phyloP scores from a whole-genome alignment of 2,888 invertebrate species.

The Lepidonotus clava region DNA sequence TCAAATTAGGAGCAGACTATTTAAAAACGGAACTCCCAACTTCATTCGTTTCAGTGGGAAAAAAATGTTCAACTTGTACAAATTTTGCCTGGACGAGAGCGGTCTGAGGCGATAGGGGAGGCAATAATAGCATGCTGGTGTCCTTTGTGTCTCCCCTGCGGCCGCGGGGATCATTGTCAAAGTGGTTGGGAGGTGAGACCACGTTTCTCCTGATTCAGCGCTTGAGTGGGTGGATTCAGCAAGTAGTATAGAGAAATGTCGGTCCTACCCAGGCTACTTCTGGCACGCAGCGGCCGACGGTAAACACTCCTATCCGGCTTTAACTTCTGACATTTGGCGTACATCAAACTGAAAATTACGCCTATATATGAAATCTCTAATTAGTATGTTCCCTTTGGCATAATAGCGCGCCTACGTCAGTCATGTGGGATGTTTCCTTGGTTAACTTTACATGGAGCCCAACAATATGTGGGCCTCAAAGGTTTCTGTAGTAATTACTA shows the following conservation, averaged over 20 bases:
- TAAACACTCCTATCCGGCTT: neutral
- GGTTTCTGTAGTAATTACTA: too few relatives aligned
- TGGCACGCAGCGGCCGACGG: neutral
- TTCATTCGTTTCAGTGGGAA: too few relatives aligned
- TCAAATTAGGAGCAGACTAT: neutral
- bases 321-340: neutral
- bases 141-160: neutral
- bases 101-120: too few relatives aligned
- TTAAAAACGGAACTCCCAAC: conserved; percentile 2
- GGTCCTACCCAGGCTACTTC: neutral
- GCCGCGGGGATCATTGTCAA: neutral
- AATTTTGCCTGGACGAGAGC: too few relatives aligned
- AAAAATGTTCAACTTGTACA: too few relatives aligned
- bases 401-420: too few relatives aligned
- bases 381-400: too few relatives aligned
- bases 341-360: too few relatives aligned
- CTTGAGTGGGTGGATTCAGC: neutral
- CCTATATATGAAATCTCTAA: neutral
- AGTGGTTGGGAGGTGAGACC: neutral
- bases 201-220: neutral
- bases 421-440: too few relatives aligned
- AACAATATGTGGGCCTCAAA: too few relatives aligned
- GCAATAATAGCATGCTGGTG: neutral
- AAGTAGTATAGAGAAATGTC: conserved; percentile 15
- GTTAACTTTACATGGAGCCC: too few relatives aligned